A percentile compares a stretch with the other conserved stretches of the same genome.
phyloP scores from a whole-genome alignment of 2,888 invertebrate genomes.

The Aporophyla nigra region DNA sequence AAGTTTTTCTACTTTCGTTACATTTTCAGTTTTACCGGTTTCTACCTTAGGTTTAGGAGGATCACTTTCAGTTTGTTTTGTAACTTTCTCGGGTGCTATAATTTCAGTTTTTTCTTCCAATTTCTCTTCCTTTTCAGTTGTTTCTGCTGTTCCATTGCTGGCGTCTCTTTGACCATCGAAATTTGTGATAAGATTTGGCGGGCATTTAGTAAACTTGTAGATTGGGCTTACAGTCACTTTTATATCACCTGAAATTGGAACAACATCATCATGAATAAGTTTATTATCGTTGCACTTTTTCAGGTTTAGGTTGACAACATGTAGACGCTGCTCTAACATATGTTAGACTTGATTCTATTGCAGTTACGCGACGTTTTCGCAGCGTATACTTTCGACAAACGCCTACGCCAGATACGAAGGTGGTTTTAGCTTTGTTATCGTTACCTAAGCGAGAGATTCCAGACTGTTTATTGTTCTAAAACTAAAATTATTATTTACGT shows the following conservation, averaged over 20 bases:
- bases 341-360: neutral
- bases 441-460: neutral
- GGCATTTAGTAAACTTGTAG: constrained; percentile 80
- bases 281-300: neutral
- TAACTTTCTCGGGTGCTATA: constrained; percentile 3
- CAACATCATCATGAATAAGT: neutral
- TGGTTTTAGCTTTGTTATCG: neutral
- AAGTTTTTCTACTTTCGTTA: constrained; percentile 8
- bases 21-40: constrained; percentile 15
- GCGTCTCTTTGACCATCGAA: constrained; percentile 63
- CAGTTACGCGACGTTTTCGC: neutral
- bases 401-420: neutral
- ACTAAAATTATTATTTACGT: constrained; percentile 46
- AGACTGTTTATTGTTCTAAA: neutral
- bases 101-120: constrained; percentile 24
- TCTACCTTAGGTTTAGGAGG: constrained; percentile 28
- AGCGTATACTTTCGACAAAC: neutral
- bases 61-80: constrained; percentile 31
- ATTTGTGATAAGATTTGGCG: constrained; percentile 74
- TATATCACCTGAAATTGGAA: constrained; percentile 76
- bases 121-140: constrained; percentile 25
- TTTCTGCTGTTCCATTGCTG: constrained; percentile 30
- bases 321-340: neutral
- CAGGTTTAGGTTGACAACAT: neutral
- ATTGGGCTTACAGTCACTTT: constrained; percentile 75